Evolutionary conservation across 2,797 vertebrate species (phyloP).

Genomic region (Spinus olivaceus): DNA sequence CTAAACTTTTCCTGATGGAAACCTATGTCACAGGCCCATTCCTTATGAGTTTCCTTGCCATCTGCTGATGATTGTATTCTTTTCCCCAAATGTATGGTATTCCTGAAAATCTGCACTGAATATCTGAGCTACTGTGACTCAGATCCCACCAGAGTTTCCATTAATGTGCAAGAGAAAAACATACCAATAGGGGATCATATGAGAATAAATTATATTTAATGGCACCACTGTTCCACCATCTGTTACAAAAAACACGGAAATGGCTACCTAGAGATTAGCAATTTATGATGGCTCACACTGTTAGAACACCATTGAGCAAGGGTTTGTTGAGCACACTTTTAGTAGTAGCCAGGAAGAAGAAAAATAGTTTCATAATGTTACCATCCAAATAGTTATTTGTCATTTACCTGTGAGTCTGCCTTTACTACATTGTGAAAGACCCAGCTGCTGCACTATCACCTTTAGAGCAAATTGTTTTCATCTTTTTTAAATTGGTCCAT

Average conservation of each 20-base stretch:
- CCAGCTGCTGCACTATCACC: background rate
- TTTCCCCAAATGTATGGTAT: background rate
- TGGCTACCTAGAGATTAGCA: background rate
- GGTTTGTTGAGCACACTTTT: background rate
- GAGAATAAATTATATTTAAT: constrained; percentile 50
- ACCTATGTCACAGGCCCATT: background rate
- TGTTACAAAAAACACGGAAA: constrained; percentile 32
- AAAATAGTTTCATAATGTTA: background rate
- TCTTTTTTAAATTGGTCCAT: background rate
- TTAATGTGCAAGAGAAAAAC: constrained; percentile 35
- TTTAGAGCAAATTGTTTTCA: background rate
- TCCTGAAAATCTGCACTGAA: constrained; percentile 35
- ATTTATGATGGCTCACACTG: background rate
- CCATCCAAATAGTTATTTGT: background rate
- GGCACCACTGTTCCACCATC: constrained; percentile 32
- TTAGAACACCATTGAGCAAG: background rate
- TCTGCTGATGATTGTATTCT: background rate
- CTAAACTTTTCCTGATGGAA: background rate
- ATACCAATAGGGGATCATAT: background rate
- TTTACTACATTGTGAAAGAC: background rate
- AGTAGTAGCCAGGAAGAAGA: background rate
- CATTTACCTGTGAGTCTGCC: background rate
- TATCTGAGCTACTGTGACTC: background rate
- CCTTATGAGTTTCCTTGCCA: background rate
- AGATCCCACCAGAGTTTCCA: constrained; percentile 17